Conservation (phyloP, 30 jellyfish, hydroid and myxozoan species). For the Pseudorhiza aurosa region DNA sequence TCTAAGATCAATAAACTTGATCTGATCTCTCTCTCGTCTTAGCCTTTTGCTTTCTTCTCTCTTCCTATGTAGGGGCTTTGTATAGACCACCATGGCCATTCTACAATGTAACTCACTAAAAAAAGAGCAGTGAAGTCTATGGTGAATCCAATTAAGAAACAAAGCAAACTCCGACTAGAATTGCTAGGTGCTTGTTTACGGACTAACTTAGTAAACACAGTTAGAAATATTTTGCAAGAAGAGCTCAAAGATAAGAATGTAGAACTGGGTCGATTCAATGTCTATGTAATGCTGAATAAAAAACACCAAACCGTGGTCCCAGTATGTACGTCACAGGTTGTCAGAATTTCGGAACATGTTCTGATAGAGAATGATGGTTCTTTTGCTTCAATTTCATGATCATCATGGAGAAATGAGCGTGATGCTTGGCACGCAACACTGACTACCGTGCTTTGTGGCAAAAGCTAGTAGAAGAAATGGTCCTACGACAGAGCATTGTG, state of each 20-base stretch:
- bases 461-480: too few relatives aligned
- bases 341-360: slow-evolving; percentile 8
- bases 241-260: slow-evolving; percentile 15
- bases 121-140: slow-evolving; percentile 44
- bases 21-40: too few relatives aligned
- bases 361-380: slow-evolving; percentile 23
- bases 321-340: slow-evolving; percentile 50
- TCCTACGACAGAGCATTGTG: too few relatives aligned
- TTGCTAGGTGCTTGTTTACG: slow-evolving; percentile 35
- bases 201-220: slow-evolving; percentile 30
- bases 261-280: slow-evolving; percentile 53
- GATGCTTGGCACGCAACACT: too few relatives aligned
- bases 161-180: slow-evolving; percentile 51
- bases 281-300: slow-evolving; percentile 50
- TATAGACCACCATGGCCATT: too few relatives aligned
- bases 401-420: too few relatives aligned
- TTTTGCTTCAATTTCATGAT: too few relatives aligned
- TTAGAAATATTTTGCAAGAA: slow-evolving; percentile 22
- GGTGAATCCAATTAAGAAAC: slow-evolving; percentile 49
- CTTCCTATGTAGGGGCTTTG: too few relatives aligned
- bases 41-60: too few relatives aligned
- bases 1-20: too few relatives aligned
- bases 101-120: too few relatives aligned
- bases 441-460: too few relatives aligned
- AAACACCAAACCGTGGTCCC: slow-evolving; percentile 58